These are phyloP conservation scores for Xestia sexstrigata DNA, from an alignment of 2,888 invertebrate species.

Conservation along the genomic window DNA sequence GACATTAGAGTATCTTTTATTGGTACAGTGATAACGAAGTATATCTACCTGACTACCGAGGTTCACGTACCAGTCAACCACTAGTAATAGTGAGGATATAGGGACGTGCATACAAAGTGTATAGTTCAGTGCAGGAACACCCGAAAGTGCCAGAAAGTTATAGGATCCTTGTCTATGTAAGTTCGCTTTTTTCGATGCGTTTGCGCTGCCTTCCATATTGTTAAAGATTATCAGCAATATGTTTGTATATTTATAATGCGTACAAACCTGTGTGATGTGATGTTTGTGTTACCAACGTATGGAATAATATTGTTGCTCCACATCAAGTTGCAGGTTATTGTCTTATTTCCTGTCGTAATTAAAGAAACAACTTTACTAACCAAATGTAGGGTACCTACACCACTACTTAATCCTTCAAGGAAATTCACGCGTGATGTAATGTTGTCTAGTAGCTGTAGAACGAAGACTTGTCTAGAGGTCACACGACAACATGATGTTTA, in stretches of 20 bases:
- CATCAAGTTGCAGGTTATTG: conserved; percentile 10
- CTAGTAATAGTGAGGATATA: conserved; percentile 64
- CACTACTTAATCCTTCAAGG: too few relatives aligned
- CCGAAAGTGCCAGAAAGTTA: conserved; percentile 3
- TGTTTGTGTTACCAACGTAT: conserved; percentile 15
- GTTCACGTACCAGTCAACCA: conserved; percentile 72
- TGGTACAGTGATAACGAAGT: conserved; percentile 84
- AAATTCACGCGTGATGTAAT: too few relatives aligned
- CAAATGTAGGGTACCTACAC: too few relatives aligned
- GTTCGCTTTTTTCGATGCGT: conserved; percentile 15
- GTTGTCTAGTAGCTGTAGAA: too few relatives aligned
- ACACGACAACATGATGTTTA: too few relatives aligned
- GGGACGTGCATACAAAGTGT: conserved; percentile 42
- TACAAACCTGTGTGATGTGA: conserved; percentile 16
- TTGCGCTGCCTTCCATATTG: conserved; percentile 19
- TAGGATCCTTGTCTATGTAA: conserved; percentile 5
- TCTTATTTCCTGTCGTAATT: not conserved
- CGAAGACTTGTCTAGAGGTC: too few relatives aligned
- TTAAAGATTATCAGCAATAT: conserved; percentile 48
- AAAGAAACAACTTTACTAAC: too few relatives aligned
- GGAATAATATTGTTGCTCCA: conserved; percentile 20
- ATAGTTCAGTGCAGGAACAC: conserved; percentile 24
- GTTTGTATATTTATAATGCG: conserved; percentile 35
- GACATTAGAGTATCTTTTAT: conserved; percentile 86
- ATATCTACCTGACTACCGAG: conserved; percentile 78